Percentiles rank a stretch among this genome's conserved stretches.
Evolutionary conservation across 2,888 invertebrate species (phyloP).

Genomic region (Exephanes ischioxanthus): DNA sequence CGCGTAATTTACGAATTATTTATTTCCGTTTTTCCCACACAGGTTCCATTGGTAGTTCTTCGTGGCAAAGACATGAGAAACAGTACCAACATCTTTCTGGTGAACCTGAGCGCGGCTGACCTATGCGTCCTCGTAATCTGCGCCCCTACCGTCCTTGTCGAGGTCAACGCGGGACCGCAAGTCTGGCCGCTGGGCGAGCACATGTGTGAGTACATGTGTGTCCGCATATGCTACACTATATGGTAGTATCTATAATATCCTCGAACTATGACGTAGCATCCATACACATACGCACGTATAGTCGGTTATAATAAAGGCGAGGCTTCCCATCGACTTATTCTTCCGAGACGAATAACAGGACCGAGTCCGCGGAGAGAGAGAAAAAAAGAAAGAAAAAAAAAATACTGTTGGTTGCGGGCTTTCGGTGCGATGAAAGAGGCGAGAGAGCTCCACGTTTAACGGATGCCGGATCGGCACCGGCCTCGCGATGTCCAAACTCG

Average conservation of each 20-base stretch:
- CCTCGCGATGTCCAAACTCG: slow-evolving; percentile 24
- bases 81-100: slow-evolving; percentile 97
- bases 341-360: slow-evolving; percentile 22
- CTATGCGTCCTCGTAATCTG: slow-evolving; percentile 96
- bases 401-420: slow-evolving; percentile 1
- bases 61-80: slow-evolving; percentile 97
- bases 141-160: slow-evolving; percentile 97
- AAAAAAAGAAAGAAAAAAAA: not conserved
- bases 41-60: slow-evolving; percentile 94
- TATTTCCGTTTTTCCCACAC: not conserved
- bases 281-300: slow-evolving; percentile 26
- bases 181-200: slow-evolving; percentile 96
- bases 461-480: slow-evolving; percentile 11
- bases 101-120: slow-evolving; percentile 97
- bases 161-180: slow-evolving; percentile 95
- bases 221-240: slow-evolving; percentile 32
- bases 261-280: slow-evolving; percentile 7
- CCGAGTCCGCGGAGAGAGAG: not conserved
- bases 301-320: not conserved
- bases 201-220: slow-evolving; percentile 92
- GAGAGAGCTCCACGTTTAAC: not conserved
- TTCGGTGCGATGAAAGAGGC: slow-evolving; percentile 2
- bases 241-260: slow-evolving; percentile 9
- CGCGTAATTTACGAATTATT: too few species aligned
- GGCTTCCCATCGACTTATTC: slow-evolving; percentile 36